phyloP scores from a whole-genome alignment of 1,140 invertebrate species.

The Pentalonia nigronervosa region DNA sequence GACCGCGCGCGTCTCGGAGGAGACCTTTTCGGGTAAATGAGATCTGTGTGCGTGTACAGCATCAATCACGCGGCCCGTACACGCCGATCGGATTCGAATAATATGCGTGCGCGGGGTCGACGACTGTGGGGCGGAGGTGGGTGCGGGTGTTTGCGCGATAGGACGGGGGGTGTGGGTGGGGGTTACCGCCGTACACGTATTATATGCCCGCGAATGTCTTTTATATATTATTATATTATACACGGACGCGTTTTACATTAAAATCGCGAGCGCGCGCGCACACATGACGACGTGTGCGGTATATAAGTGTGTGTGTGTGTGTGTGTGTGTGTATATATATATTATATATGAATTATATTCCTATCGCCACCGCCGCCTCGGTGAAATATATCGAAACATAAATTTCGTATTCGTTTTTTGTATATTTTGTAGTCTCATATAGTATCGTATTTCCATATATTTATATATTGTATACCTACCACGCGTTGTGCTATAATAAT shows the following conservation, averaged over 20 bases:
- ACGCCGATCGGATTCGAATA: constrained; percentile 3
- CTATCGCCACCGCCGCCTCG: not conserved
- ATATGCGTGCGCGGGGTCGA: not conserved
- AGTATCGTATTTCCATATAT: not conserved
- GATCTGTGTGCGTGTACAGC: constrained; percentile 21
- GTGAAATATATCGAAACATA: constrained; percentile 8
- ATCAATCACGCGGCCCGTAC: not conserved
- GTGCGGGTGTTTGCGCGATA: not conserved
- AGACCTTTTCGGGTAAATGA: constrained; percentile 30
- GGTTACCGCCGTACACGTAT: not conserved
- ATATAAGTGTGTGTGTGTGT: too few relatives aligned
- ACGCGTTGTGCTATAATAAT: not conserved
- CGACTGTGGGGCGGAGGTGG: not conserved
- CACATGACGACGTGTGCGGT: constrained; percentile 5
- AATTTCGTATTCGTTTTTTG: not conserved
- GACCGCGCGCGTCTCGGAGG: not conserved
- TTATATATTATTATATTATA: constrained; percentile 10
- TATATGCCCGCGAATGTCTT: not conserved
- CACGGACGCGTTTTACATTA: constrained; percentile 4
- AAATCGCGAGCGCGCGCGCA: not conserved
- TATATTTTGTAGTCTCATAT: constrained; percentile 2
- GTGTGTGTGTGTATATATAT: too few relatives aligned
- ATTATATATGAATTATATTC: not conserved
- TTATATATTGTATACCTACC: not conserved
- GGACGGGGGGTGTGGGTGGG: not conserved